Conservation (phyloP, 2,797 vertebrate species). For the Sciurus vulgaris region DNA sequence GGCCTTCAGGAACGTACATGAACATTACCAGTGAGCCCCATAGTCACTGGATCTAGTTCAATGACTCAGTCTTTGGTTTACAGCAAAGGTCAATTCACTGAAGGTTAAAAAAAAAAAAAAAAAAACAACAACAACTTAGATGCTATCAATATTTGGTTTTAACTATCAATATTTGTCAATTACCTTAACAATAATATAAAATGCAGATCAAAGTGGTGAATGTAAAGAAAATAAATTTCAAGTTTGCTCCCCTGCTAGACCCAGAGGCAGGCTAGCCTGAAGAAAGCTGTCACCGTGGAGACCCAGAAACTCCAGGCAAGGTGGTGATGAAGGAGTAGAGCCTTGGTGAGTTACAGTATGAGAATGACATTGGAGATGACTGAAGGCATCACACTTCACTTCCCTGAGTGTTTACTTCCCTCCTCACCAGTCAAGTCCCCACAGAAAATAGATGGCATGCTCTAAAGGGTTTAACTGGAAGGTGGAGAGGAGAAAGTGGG, state of each 20-base stretch:
- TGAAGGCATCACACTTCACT: not conserved
- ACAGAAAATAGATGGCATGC: not conserved
- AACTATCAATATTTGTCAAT: not conserved
- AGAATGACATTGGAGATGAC: not conserved
- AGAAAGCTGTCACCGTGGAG: not conserved
- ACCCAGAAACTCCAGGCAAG: not conserved
- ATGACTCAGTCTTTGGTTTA: not conserved
- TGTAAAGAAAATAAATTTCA: slow-evolving; percentile 23
- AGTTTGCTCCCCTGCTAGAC: not conserved
- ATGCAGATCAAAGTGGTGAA: slow-evolving; percentile 8
- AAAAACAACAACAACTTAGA: not conserved
- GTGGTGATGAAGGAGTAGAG: not conserved
- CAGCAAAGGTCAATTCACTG: not conserved
- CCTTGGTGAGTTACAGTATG: not conserved
- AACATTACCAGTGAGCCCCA: not conserved
- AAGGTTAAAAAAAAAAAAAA: not conserved
- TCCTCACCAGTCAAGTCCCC: not conserved
- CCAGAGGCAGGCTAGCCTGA: not conserved
- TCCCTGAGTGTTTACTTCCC: not conserved
- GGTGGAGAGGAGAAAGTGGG: not conserved
- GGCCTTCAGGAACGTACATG: not conserved
- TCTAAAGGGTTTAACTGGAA: not conserved
- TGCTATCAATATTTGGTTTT: not conserved
- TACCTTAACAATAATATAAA: slow-evolving; percentile 23
- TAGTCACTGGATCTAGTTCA: not conserved